Conservation (phyloP, 1,140 invertebrate genomes). For the Aphis gossypii region DNA sequence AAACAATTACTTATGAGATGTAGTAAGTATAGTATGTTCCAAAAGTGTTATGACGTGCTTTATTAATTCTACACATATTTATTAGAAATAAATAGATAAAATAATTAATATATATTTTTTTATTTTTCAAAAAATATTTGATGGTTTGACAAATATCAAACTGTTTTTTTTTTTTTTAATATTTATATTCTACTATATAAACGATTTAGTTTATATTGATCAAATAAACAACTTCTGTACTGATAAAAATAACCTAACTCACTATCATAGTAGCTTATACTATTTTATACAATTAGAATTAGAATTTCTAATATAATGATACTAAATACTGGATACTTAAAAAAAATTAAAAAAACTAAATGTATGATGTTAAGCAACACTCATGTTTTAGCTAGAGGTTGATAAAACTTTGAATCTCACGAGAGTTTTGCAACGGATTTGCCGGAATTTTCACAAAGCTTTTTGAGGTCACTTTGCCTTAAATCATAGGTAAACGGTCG, state of each 20-base stretch:
- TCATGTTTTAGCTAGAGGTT: not conserved
- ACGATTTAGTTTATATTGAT: not conserved
- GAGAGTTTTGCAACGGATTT: slow-evolving; percentile 4
- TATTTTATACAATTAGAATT: not conserved
- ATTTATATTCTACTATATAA: not conserved
- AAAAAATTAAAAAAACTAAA: not conserved
- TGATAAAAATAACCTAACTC: not conserved
- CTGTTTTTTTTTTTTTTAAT: not conserved
- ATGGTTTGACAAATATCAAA: not conserved
- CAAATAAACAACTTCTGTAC: not conserved
- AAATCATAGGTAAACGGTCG: slow-evolving; percentile 5
- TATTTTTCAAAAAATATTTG: not conserved
- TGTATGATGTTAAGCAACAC: not conserved
- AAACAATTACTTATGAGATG: not conserved
- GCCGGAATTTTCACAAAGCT: not conserved
- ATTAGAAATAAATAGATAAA: not conserved
- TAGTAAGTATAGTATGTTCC: not conserved
- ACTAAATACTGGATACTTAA: not conserved
- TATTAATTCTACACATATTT: not conserved
- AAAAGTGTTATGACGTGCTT: not conserved
- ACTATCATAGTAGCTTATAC: not conserved
- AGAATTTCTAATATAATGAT: not conserved
- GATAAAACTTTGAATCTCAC: slow-evolving; percentile 28
- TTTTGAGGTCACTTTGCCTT: slow-evolving; percentile 1
- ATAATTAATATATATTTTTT: not conserved